phyloP scores from a whole-genome alignment of 2,113 vertebrate species.

The Centropus bengalensis region DNA sequence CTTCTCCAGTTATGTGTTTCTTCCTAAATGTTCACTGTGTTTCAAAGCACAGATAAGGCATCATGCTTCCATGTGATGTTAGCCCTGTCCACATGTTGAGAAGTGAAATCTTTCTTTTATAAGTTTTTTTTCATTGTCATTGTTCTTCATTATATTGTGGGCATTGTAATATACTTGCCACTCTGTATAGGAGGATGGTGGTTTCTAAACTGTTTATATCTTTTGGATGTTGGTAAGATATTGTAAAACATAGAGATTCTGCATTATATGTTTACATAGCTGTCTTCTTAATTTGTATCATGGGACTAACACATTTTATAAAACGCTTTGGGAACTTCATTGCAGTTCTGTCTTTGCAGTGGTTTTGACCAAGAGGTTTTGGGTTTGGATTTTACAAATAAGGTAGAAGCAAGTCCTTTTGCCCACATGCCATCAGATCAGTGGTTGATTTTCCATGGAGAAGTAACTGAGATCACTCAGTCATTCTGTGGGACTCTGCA shows the following conservation, averaged over 20 bases:
- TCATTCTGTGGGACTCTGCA: not conserved
- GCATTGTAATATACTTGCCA: not conserved
- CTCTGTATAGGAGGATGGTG: not conserved
- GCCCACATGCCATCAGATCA: too few relatives aligned
- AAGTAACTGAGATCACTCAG: too few relatives aligned
- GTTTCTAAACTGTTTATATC: not conserved
- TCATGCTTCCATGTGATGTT: not conserved
- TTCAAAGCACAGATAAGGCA: not conserved
- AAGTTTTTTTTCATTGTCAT: not conserved
- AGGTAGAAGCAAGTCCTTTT: not conserved
- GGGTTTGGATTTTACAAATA: not conserved
- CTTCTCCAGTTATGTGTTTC: accelerated
- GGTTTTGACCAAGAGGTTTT: not conserved
- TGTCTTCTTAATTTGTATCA: not conserved
- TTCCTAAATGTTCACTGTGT: not conserved
- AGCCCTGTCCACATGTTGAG: not conserved
- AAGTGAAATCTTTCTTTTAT: not conserved
- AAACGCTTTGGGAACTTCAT: not conserved
- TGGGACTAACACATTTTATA: not conserved
- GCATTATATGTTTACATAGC: not conserved
- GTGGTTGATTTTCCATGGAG: too few relatives aligned
- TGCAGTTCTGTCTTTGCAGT: not conserved
- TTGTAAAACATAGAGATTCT: not conserved
- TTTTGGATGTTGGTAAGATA: not conserved
- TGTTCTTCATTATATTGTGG: not conserved